Percentiles rank a stretch among this genome's conserved stretches.
These are phyloP conservation scores for Macaria notata DNA, from an alignment of 2,888 invertebrate species.

Conservation along the genomic window DNA sequence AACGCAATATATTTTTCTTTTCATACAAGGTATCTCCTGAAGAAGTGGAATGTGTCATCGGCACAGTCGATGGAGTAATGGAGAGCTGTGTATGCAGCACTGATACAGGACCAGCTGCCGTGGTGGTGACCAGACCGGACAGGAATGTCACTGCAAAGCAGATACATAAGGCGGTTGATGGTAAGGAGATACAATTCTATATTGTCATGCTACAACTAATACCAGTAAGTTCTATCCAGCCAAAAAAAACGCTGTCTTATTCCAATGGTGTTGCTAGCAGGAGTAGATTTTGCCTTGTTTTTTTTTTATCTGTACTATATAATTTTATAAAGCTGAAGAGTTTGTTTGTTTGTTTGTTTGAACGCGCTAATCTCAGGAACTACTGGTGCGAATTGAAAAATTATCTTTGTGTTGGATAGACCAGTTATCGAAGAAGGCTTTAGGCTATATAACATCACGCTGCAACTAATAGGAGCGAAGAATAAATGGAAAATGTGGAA, in stretches of 20 bases:
- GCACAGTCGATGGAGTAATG: conserved; percentile 45
- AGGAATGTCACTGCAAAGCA: conserved; percentile 33
- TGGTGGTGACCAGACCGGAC: conserved; percentile 35
- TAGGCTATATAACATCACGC: too few species aligned
- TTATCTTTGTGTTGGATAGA: too few species aligned
- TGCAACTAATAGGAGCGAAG: too few species aligned
- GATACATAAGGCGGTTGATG: conserved; percentile 44
- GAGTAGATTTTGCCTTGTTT: background rate
- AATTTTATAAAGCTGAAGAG: too few species aligned
- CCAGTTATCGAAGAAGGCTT: too few species aligned
- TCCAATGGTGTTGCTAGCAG: background rate
- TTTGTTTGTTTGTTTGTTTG: too few species aligned
- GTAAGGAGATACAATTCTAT: conserved; percentile 30
- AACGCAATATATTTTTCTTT: too few species aligned
- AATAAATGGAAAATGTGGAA: too few species aligned
- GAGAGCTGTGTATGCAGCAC: conserved; percentile 45
- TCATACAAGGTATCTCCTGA: conserved; percentile 40
- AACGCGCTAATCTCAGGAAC: too few species aligned
- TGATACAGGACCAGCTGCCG: conserved; percentile 49
- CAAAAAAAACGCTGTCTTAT: background rate
- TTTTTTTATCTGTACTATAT: too few species aligned
- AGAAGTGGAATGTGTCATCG: conserved; percentile 52
- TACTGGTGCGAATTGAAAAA: too few species aligned
- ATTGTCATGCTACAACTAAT: background rate
- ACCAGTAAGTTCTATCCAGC: background rate